A percentile compares a stretch with the other conserved stretches of the same genome.
Conservation (phyloP, 2,888 invertebrate species). For the Unio pictorum region DNA sequence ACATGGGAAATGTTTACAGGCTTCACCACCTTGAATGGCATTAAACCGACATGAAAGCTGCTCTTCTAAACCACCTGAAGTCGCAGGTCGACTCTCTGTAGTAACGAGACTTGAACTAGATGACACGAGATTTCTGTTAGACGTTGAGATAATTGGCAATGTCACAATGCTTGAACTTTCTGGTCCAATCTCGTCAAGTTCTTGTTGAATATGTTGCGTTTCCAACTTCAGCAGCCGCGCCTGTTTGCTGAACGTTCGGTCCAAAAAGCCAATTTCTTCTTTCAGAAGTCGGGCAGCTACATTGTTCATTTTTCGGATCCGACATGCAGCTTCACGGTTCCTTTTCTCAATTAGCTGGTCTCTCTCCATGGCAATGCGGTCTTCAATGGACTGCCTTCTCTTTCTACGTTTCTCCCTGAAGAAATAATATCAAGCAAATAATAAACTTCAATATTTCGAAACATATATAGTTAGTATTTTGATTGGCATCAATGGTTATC, state of each 20-base stretch:
- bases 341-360: constrained; percentile 28
- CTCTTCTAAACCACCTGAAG: constrained; percentile 7
- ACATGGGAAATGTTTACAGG: constrained; percentile 55
- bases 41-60: constrained; percentile 34
- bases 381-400: background rate
- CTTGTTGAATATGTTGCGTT: constrained; percentile 31
- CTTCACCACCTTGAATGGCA: constrained; percentile 18
- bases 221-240: constrained; percentile 33
- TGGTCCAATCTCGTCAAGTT: constrained; percentile 20
- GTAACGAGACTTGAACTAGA: constrained; percentile 20
- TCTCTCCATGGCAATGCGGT: constrained; percentile 25
- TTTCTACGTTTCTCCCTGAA: background rate
- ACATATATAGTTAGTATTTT: no score
- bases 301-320: constrained; percentile 40
- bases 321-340: constrained; percentile 34
- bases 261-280: constrained; percentile 22
- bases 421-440: no score
- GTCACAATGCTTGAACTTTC: background rate
- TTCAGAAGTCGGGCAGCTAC: constrained; percentile 30
- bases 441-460: no score
- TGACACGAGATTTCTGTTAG: constrained; percentile 15
- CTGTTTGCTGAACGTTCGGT: constrained; percentile 25
- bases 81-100: constrained; percentile 8
- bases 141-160: background rate
- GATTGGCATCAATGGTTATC: no score